Evolutionary conservation across 1,140 invertebrate genomes (phyloP).

Genomic region (Calliphora vicina): DNA sequence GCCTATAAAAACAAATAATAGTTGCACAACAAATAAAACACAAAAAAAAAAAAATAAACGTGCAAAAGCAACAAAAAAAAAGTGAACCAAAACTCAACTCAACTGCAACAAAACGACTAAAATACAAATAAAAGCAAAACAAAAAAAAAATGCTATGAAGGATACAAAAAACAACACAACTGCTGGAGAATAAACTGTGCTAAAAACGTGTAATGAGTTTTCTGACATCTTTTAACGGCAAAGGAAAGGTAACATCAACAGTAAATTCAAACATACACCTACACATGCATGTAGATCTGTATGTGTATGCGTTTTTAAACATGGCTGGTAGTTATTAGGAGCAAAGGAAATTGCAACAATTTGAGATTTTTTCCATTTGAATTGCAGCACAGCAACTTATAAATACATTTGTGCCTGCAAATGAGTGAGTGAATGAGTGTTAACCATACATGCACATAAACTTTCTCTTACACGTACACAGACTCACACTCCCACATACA

Average conservation of each 20-base stretch:
- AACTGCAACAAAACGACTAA: neutral
- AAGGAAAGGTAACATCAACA: neutral
- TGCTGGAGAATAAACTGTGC: neutral
- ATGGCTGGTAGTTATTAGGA: conserved; percentile 16
- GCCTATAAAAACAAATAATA: conserved; percentile 32
- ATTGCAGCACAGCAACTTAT: conserved; percentile 8
- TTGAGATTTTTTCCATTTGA: conserved; percentile 19
- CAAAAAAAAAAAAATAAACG: neutral
- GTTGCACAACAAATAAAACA: conserved; percentile 15
- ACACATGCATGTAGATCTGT: neutral
- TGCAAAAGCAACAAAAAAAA: neutral
- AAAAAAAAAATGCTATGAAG: neutral
- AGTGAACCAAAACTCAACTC: neutral
- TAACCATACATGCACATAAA: no score
- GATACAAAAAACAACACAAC: neutral
- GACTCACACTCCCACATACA: no score
- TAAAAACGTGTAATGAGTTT: conserved; percentile 32
- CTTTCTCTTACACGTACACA: no score
- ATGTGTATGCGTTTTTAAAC: neutral
- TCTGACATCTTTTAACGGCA: neutral
- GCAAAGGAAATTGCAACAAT: conserved; percentile 34
- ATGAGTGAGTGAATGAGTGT: no score
- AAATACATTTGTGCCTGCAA: neutral
- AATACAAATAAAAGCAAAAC: neutral
- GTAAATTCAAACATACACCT: neutral